A percentile compares a stretch with the other conserved stretches of the same genome.
Conservation (phyloP, 2,113 vertebrate species). For the Daubentonia madagascariensis region DNA sequence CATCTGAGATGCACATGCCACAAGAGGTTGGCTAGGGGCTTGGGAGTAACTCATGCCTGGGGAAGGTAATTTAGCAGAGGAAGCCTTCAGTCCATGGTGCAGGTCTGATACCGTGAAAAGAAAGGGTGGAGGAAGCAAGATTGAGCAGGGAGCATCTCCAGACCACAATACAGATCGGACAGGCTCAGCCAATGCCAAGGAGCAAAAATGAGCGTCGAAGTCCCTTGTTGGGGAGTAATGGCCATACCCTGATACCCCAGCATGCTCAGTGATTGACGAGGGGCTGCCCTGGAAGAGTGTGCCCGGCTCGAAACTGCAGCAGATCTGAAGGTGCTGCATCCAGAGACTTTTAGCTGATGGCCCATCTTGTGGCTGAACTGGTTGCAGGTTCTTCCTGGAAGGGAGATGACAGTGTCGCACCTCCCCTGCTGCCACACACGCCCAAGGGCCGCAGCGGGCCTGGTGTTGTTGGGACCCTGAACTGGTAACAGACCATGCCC, state of each 20-base stretch:
- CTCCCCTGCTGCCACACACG: rapidly evolving
- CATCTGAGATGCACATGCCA: not conserved
- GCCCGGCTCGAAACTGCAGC: not conserved
- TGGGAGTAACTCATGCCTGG: not conserved
- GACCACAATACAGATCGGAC: too few species aligned
- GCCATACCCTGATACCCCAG: too few species aligned
- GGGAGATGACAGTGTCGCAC: not conserved
- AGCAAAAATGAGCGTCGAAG: not conserved
- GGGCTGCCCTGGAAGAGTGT: not conserved
- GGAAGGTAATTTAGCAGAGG: not conserved
- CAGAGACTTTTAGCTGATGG: not conserved
- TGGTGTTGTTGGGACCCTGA: not conserved
- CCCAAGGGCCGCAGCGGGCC: rapidly evolving
- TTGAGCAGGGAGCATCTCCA: not conserved
- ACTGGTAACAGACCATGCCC: not conserved
- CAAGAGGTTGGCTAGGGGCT: not conserved
- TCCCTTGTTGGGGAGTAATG: not conserved
- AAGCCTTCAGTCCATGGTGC: not conserved
- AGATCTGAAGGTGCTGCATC: not conserved
- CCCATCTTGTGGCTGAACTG: not conserved
- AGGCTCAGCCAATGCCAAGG: not conserved
- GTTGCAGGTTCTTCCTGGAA: not conserved
- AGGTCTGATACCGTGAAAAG: not conserved
- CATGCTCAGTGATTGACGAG: not conserved
- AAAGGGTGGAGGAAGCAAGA: not conserved